Evolutionary conservation across 2,113 vertebrate species (phyloP).

Genomic region (Oophaga pumilio): DNA sequence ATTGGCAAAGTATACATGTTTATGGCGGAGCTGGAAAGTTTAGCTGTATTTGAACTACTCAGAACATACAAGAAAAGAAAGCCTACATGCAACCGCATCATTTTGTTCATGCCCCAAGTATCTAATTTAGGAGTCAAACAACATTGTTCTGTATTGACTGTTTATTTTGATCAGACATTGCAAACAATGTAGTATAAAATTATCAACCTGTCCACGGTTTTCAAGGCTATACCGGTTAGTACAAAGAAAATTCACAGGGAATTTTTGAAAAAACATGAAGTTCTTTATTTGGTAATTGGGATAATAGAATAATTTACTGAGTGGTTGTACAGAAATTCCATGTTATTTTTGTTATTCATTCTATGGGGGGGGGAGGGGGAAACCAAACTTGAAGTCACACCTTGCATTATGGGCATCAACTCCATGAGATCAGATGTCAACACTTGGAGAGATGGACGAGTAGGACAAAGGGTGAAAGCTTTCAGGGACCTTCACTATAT

Average conservation of each 20-base stretch:
- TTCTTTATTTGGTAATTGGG: conserved; percentile 28
- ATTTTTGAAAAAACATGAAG: conserved; percentile 14
- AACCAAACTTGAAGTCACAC: background rate
- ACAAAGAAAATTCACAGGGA: conserved; percentile 27
- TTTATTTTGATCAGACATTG: background rate
- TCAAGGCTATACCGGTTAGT: background rate
- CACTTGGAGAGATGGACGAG: background rate
- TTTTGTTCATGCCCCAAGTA: too few relatives aligned
- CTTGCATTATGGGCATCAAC: background rate
- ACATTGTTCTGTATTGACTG: background rate
- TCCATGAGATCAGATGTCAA: background rate
- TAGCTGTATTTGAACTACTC: too few relatives aligned
- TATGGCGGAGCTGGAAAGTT: too few relatives aligned
- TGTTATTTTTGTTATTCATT: background rate
- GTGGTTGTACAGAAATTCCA: background rate
- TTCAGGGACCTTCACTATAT: background rate
- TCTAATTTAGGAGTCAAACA: background rate
- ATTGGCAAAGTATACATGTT: too few relatives aligned
- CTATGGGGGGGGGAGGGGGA: too few relatives aligned
- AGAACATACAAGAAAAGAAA: too few relatives aligned
- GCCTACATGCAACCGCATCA: too few relatives aligned
- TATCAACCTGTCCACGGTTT: background rate
- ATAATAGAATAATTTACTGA: conserved; percentile 30
- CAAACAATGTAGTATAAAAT: background rate
- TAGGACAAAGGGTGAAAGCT: background rate